phyloP scores from a whole-genome alignment of 2,888 invertebrate genomes.

The Drosophila incognita region DNA sequence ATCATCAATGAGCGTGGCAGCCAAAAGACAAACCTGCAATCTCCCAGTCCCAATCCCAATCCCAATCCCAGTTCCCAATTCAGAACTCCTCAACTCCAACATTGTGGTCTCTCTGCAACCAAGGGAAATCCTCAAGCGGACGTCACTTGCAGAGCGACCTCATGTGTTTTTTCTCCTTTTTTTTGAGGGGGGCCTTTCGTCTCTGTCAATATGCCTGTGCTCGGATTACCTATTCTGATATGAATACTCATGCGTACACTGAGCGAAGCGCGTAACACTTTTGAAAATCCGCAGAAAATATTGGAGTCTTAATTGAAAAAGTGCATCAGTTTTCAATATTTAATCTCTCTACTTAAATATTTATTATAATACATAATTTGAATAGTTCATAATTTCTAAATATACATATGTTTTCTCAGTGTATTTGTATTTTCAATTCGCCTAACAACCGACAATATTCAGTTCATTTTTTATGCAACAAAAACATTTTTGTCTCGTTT shows the following conservation, averaged over 20 bases:
- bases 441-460: constrained; percentile 14
- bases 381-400: background rate
- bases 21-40: constrained; percentile 55
- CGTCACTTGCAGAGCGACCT: constrained; percentile 66
- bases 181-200: constrained; percentile 7
- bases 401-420: background rate
- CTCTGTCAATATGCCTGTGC: constrained; percentile 29
- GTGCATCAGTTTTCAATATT: background rate
- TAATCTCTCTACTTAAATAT: background rate
- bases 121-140: constrained; percentile 40
- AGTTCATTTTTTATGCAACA: constrained; percentile 33
- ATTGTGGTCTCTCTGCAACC: constrained; percentile 1
- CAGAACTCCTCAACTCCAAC: background rate
- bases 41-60: background rate
- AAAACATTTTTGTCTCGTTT: constrained; percentile 11
- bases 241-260: background rate
- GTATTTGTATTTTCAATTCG: constrained; percentile 4
- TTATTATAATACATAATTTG: background rate
- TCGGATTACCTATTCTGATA: constrained; percentile 45
- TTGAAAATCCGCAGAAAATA: background rate
- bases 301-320: background rate
- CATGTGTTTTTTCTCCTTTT: background rate
- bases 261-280: background rate
- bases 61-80: background rate
- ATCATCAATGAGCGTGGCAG: constrained; percentile 73